phyloP scores from a whole-genome alignment of 1,140 invertebrate genomes.

The Euura saliciscinereae region DNA sequence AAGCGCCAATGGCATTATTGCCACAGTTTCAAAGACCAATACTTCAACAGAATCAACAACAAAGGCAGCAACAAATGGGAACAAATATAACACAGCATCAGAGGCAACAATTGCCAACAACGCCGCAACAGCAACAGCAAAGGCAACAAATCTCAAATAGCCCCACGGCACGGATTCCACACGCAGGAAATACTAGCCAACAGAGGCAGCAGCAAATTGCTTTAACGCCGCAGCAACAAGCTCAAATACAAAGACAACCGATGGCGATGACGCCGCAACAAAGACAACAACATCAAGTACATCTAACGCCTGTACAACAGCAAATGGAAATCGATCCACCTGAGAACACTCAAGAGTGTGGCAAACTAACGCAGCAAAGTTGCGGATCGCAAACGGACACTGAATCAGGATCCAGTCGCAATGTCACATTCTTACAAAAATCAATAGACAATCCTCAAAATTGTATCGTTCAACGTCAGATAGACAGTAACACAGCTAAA shows the following conservation, averaged over 20 bases:
- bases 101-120: slow-evolving; percentile 28
- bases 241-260: slow-evolving; percentile 46
- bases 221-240: slow-evolving; percentile 21
- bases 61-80: slow-evolving; percentile 37
- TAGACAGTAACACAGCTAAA: slow-evolving; percentile 68
- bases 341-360: slow-evolving; percentile 18
- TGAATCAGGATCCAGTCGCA: slow-evolving; percentile 37
- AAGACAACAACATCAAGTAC: slow-evolving; percentile 36
- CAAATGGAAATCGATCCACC: slow-evolving; percentile 29
- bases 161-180: neutral
- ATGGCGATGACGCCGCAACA: slow-evolving; percentile 25
- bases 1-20: slow-evolving; percentile 46
- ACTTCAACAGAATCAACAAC: slow-evolving; percentile 46
- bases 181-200: slow-evolving; percentile 18
- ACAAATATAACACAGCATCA: slow-evolving; percentile 34
- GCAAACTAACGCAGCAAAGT: slow-evolving; percentile 24
- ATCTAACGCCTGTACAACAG: slow-evolving; percentile 37
- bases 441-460: slow-evolving; percentile 47
- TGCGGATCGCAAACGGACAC: slow-evolving; percentile 30
- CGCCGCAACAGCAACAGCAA: neutral
- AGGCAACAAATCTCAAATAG: slow-evolving; percentile 6
- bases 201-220: slow-evolving; percentile 48
- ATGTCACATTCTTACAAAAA: slow-evolving; percentile 47
- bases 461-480: slow-evolving; percentile 52
- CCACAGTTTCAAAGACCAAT: slow-evolving; percentile 57